Percentiles rank a stretch among this genome's conserved stretches.
phyloP scores from a whole-genome alignment of 2,113 vertebrate species.

The Labrus mixtus region DNA sequence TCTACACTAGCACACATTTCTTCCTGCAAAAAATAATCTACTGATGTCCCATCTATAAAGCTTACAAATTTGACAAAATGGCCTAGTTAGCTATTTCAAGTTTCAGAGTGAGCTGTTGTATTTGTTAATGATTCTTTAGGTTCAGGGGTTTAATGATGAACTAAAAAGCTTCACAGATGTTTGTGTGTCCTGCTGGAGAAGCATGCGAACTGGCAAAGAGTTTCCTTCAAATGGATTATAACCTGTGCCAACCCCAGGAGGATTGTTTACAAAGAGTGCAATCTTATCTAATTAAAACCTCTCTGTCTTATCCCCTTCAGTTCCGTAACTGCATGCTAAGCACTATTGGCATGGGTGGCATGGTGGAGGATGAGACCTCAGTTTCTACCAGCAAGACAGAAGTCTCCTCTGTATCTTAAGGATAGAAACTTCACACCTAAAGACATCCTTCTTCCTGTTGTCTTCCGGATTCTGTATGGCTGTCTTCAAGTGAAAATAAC shows the following conservation, averaged over 20 bases:
- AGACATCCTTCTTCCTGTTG: conserved; percentile 16
- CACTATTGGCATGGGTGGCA: conserved; percentile 86
- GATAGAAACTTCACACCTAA: not conserved
- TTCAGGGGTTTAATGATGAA: no score
- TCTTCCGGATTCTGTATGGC: conserved; percentile 15
- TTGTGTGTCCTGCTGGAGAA: no score
- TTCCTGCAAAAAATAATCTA: no score
- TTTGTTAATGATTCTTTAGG: no score
- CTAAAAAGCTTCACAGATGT: no score
- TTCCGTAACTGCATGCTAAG: conserved; percentile 90
- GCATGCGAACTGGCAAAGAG: not conserved
- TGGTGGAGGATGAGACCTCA: conserved; percentile 85
- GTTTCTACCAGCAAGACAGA: conserved; percentile 88
- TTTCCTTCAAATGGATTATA: not conserved
- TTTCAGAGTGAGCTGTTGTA: no score
- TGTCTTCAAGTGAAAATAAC: conserved; percentile 24
- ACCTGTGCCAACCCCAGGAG: not conserved
- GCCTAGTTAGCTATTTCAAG: no score
- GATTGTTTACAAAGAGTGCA: not conserved
- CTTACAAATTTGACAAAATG: no score
- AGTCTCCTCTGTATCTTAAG: conserved; percentile 85
- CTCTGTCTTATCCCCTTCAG: conserved; percentile 64
- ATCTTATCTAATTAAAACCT: not conserved
- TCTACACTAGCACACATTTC: no score
- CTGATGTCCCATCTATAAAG: no score